A percentile compares a stretch with the other conserved stretches of the same genome.
Evolutionary conservation across 2,888 invertebrate species (phyloP).

Genomic region (Conistra vaccinii): DNA sequence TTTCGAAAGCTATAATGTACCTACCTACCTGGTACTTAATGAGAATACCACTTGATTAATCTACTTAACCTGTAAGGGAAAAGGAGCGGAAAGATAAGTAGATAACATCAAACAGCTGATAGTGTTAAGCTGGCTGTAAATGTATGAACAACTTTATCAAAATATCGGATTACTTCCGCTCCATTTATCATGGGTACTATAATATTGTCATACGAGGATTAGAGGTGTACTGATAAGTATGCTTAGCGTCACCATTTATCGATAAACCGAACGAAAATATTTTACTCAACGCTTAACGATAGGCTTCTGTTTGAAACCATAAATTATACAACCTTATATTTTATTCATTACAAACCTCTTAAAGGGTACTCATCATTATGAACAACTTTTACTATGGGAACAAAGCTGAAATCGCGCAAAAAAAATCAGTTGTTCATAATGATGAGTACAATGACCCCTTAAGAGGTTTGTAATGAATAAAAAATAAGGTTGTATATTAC

Average conservation of each 20-base stretch:
- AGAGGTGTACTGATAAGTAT: neutral
- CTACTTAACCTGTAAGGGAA: slow-evolving; percentile 32
- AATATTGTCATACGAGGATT: slow-evolving; percentile 27
- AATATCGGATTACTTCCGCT: slow-evolving; percentile 54
- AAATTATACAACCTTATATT: no score
- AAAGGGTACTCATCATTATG: no score
- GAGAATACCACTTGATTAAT: slow-evolving; percentile 33
- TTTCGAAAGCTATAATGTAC: no score
- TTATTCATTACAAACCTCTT: no score
- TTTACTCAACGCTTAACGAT: neutral
- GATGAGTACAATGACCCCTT: no score
- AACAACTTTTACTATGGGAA: no score
- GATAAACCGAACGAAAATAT: neutral
- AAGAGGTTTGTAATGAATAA: no score
- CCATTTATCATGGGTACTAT: slow-evolving; percentile 50
- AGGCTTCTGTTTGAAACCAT: neutral
- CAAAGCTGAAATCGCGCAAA: no score
- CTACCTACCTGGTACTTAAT: slow-evolving; percentile 20
- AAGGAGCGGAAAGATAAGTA: slow-evolving; percentile 42
- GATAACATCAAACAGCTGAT: slow-evolving; percentile 52
- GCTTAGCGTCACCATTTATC: neutral
- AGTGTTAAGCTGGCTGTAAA: slow-evolving; percentile 37
- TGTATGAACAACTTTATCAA: slow-evolving; percentile 51
- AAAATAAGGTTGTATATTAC: neutral
- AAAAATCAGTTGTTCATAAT: no score